These are phyloP conservation scores for Diadegma fenestrale DNA, from an alignment of 2,888 invertebrate genomes.

Conservation along the genomic window DNA sequence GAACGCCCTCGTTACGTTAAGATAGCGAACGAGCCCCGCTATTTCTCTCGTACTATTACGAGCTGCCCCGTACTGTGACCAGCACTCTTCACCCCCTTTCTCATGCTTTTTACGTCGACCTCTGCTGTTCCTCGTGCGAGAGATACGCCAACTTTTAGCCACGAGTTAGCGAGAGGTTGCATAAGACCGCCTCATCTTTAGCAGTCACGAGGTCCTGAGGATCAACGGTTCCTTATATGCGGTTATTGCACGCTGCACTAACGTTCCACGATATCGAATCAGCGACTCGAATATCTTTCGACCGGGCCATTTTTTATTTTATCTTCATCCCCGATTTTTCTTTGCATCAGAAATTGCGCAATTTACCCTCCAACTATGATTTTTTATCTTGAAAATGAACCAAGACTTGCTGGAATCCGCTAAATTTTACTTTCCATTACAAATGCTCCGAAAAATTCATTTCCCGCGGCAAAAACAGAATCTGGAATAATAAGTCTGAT, in stretches of 20 bases:
- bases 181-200: constrained; percentile 58
- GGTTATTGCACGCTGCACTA: constrained; percentile 39
- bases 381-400: background rate
- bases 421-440: no score
- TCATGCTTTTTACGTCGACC: constrained; percentile 52
- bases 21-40: constrained; percentile 68
- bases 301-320: background rate
- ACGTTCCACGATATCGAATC: constrained; percentile 66
- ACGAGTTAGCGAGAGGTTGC: constrained; percentile 45
- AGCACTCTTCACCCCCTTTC: constrained; percentile 16
- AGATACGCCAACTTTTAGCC: constrained; percentile 19
- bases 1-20: constrained; percentile 71
- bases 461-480: background rate
- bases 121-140: constrained; percentile 49
- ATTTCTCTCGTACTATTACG: constrained; percentile 64
- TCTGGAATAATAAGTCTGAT: background rate
- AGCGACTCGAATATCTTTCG: background rate
- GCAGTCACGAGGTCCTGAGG: constrained; percentile 40
- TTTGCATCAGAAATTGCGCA: background rate
- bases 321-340: background rate
- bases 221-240: constrained; percentile 36
- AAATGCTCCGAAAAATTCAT: background rate
- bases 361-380: background rate
- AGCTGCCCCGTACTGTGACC: constrained; percentile 61
- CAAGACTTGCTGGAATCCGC: background rate